Base-by-base conservation (phyloP, 1,140 invertebrate genomes). In the Eriosoma lanigerum region DNA sequence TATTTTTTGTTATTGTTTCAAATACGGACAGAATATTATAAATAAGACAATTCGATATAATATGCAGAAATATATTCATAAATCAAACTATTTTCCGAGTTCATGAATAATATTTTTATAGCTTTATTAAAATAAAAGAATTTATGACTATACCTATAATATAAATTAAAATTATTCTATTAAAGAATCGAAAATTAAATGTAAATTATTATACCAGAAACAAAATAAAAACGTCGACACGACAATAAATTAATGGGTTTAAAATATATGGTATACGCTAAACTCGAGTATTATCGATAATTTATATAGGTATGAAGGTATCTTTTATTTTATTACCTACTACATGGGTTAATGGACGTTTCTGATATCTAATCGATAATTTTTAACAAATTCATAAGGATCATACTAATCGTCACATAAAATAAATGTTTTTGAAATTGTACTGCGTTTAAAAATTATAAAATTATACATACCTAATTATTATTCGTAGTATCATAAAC, bases 211-310 rank as follows among this genome's bases (percentile, higher is more conserved):
- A 52, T 6, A 19, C 46, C 24, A 46, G 44, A 52, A 52, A 52
- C 24, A 17, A 72, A 72, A 52, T 52, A 72, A 72, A 72, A 72
- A 72, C 68, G 68, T 72, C 68, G 13, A 44, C 66, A 24, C 46
- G 17, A 72, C 48, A 50, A n/a, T 3, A 46, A 19, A 72, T 72
- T 72, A 72, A 72, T 72, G 68, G 68, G 17, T 26, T 72, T n/a
- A 52, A 1, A 19, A 32, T 6, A 8, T 12, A 13, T 21, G 17
- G 17, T 17, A 15, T 12, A n/a, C 17, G 17, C 19, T 26, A 26
- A 32, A 62, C 58, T 62, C 9, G 68, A 5, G 68, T 72, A 52
- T 38, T 4, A 72, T 72, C 68, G 68, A 72, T 72, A 52, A 38
- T 38, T 38, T 38, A 38, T 38, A 38, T n/a, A n/a, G n/a, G n/a